Evolutionary conservation across 2,797 vertebrate genomes (phyloP).

Genomic region (Poecilia wingei): DNA sequence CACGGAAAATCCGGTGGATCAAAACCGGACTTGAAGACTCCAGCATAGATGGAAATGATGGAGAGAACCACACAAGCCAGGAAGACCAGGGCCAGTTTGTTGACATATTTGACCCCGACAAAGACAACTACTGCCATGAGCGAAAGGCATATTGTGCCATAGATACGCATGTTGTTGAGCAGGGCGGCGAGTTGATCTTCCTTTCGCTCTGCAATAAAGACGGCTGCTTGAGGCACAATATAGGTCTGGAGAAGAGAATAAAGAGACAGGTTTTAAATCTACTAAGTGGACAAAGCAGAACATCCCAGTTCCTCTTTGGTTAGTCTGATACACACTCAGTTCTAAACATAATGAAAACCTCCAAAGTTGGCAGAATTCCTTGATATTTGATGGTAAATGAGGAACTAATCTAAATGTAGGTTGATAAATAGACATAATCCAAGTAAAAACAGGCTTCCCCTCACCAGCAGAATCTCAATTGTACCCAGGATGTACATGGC

Average conservation of each 20-base stretch:
- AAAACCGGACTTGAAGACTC: slow-evolving; percentile 93
- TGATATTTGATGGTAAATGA: neutral
- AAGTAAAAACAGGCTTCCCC: slow-evolving; percentile 59
- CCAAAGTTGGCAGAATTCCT: neutral
- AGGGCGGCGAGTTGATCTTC: slow-evolving; percentile 79
- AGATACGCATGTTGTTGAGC: slow-evolving; percentile 95
- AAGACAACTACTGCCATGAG: slow-evolving; percentile 94
- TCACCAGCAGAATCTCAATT: slow-evolving; percentile 95
- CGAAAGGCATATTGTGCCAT: slow-evolving; percentile 88
- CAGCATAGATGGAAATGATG: slow-evolving; percentile 94
- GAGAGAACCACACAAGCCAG: slow-evolving; percentile 95
- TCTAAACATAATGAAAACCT: neutral
- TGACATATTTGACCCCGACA: slow-evolving; percentile 96
- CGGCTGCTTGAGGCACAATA: slow-evolving; percentile 90
- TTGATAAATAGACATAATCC: neutral
- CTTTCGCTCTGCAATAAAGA: slow-evolving; percentile 84
- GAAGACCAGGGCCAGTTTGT: slow-evolving; percentile 95
- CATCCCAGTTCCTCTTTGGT: neutral
- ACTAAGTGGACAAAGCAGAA: neutral
- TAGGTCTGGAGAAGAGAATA: slow-evolving; percentile 84
- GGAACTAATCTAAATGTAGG: neutral
- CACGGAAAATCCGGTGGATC: slow-evolving; percentile 91
- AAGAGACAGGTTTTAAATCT: neutral
- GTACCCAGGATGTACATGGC: slow-evolving; percentile 98
- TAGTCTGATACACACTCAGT: neutral